Percentiles rank a stretch among this genome's conserved stretches.
Evolutionary conservation across 2,888 invertebrate genomes (phyloP).

Genomic region (Cybosia mesomella): DNA sequence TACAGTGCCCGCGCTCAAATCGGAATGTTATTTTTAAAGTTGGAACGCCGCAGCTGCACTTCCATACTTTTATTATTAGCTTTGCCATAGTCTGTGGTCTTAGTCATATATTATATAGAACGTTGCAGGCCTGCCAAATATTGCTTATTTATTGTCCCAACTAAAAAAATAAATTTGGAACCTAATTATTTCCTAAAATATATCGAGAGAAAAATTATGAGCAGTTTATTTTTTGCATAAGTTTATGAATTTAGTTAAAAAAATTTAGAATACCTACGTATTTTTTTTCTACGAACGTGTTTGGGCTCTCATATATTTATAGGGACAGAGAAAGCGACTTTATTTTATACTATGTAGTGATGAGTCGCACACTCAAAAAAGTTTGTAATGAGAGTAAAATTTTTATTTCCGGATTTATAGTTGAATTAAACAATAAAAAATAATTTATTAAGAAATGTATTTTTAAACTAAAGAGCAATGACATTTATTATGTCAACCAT

Average conservation of each 20-base stretch:
- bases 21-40: conserved; percentile 56
- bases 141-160: conserved; percentile 3
- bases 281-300: too few relatives aligned
- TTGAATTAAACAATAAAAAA: neutral
- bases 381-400: neutral
- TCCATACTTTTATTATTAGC: conserved; percentile 25
- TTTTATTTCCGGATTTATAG: neutral
- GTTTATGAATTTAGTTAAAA: too few relatives aligned
- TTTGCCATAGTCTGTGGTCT: conserved; percentile 11
- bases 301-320: too few relatives aligned
- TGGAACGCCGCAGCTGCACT: conserved; percentile 44
- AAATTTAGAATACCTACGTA: too few relatives aligned
- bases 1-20: conserved; percentile 51
- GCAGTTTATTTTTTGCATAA: too few relatives aligned
- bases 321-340: too few relatives aligned
- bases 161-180: neutral
- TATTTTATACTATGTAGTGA: too few relatives aligned
- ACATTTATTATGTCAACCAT: neutral
- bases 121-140: neutral
- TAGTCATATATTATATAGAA: conserved; percentile 25
- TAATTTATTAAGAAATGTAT: neutral
- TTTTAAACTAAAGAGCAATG: neutral
- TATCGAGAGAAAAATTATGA: too few relatives aligned
- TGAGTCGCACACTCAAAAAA: too few relatives aligned
- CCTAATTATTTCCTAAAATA: too few relatives aligned